Conservation (phyloP, 1,140 invertebrate genomes). For the Panulirus ornatus region DNA sequence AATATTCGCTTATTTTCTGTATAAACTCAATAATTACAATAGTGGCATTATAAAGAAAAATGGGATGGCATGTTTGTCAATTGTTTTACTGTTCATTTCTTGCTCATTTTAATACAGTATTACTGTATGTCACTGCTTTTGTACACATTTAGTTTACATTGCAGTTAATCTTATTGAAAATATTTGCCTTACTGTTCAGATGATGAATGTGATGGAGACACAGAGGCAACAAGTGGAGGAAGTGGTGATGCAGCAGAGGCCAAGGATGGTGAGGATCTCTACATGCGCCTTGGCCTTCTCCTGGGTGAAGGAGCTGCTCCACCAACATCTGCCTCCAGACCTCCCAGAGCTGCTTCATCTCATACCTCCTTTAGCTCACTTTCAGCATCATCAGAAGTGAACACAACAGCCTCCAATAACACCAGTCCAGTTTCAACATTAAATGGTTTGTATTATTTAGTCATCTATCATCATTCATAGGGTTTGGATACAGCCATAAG, state of each 20-base stretch:
- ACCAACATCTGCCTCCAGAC: conserved; percentile 58
- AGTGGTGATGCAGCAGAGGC: conserved; percentile 38
- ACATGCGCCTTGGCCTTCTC: conserved; percentile 90
- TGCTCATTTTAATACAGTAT: no score
- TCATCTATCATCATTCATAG: no score
- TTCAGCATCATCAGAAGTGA: conserved; percentile 84
- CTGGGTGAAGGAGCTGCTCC: conserved; percentile 82
- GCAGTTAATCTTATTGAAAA: no score
- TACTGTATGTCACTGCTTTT: no score
- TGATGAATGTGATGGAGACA: conserved; percentile 65
- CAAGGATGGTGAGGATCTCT: conserved; percentile 80
- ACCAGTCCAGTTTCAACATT: conserved; percentile 92
- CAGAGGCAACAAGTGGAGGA: conserved; percentile 51
- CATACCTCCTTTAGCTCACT: conserved; percentile 75
- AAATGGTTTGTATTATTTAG: conserved; percentile 82
- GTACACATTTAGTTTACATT: no score
- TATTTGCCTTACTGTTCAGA: conserved; percentile 13
- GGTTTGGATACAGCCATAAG: no score
- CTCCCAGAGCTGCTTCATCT: conserved; percentile 63
- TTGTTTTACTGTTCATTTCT: no score
- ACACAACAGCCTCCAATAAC: conserved; percentile 88
- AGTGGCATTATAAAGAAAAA: no score
- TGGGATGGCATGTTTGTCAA: no score
- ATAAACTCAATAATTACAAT: no score
- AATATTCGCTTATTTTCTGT: no score